phyloP scores from a whole-genome alignment of 2,888 invertebrate species.

The Epicampocera succincta region DNA sequence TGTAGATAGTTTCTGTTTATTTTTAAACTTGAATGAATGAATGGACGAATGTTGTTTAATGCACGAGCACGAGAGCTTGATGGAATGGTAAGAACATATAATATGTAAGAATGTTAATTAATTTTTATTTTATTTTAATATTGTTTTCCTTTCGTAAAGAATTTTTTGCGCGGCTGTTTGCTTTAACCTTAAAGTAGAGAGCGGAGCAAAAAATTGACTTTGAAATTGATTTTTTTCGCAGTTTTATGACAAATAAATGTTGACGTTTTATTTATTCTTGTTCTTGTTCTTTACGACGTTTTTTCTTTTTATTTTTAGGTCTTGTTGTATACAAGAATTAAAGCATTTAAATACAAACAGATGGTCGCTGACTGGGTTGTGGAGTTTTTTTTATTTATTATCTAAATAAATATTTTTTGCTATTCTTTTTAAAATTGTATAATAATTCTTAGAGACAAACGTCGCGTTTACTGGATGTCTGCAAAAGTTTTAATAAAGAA shows the following conservation, averaged over 20 bases:
- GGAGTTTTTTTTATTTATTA: constrained; percentile 21
- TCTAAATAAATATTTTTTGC: background rate
- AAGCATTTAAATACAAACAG: constrained; percentile 37
- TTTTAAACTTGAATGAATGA: constrained; percentile 19
- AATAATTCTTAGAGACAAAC: constrained; percentile 27
- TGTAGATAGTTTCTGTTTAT: background rate
- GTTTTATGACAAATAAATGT: constrained; percentile 56
- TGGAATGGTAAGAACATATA: constrained; percentile 1
- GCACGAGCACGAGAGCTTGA: constrained; percentile 12
- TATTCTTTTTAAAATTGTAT: constrained; percentile 18
- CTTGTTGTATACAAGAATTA: constrained; percentile 8
- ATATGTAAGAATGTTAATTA: constrained; percentile 61
- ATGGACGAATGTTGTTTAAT: constrained; percentile 12
- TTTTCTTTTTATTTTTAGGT: constrained; percentile 3
- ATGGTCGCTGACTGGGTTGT: constrained; percentile 17
- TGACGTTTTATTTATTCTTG: constrained; percentile 18
- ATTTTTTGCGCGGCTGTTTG: constrained; percentile 54
- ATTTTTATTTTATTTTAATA: constrained; percentile 31
- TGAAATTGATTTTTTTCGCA: constrained; percentile 64
- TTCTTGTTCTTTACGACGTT: background rate
- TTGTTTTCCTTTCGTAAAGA: background rate
- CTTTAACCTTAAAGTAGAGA: constrained; percentile 63
- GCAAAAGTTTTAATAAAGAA: background rate
- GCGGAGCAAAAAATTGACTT: constrained; percentile 58
- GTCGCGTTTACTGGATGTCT: constrained; percentile 15